Evolutionary conservation across 1,140 invertebrate genomes (phyloP).

Genomic region (Orchesella cincta): DNA sequence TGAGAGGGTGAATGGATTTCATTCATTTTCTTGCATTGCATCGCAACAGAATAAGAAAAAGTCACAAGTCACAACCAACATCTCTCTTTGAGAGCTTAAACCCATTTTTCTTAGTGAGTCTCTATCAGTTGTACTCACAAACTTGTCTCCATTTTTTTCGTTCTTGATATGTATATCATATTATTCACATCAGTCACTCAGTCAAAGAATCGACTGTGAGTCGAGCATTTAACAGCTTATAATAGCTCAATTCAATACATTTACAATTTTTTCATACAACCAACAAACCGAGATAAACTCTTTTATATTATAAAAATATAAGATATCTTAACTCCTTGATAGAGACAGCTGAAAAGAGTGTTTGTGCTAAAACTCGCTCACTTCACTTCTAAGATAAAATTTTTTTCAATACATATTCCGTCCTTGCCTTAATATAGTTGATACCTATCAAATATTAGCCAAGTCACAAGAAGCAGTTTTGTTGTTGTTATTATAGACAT

Average conservation of each 20-base stretch:
- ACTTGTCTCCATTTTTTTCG: constrained; percentile 1
- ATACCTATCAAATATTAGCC: too few species aligned
- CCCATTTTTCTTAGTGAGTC: not conserved
- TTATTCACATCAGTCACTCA: constrained; percentile 29
- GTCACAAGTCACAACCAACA: not conserved
- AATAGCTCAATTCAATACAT: not conserved
- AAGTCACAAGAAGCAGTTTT: too few species aligned
- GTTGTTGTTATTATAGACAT: too few species aligned
- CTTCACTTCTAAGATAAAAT: too few species aligned
- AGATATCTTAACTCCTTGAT: too few species aligned
- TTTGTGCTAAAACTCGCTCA: too few species aligned
- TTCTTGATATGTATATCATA: constrained; percentile 1
- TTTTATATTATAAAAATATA: not conserved
- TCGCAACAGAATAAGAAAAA: not conserved
- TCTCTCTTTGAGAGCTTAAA: not conserved
- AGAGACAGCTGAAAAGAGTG: constrained; percentile 19
- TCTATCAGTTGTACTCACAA: constrained; percentile 8
- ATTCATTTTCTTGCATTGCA: constrained; percentile 23
- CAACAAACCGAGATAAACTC: constrained; percentile 12
- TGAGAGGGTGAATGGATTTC: constrained; percentile 28
- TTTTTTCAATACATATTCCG: too few species aligned
- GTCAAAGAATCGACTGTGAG: constrained; percentile 26
- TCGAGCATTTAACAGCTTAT: not conserved
- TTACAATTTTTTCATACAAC: not conserved
- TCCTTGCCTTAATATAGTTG: too few species aligned